Evolutionary conservation across 2,113 vertebrate genomes (phyloP).

Genomic region (Oryzias curvinotus): DNA sequence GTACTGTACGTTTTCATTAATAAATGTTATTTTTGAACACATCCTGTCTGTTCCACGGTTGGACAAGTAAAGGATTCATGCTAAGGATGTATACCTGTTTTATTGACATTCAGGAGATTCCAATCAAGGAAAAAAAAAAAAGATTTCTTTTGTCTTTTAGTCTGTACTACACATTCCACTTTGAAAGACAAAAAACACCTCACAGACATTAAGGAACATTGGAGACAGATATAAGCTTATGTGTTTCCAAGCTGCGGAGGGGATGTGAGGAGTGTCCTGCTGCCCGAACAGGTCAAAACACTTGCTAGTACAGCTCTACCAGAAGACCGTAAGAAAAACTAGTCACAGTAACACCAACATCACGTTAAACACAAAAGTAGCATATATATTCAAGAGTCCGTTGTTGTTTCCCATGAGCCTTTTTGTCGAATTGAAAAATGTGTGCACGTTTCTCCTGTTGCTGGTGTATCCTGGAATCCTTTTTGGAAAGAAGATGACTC

Average conservation of each 20-base stretch:
- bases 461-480: slow-evolving; percentile 50
- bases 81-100: too few species aligned
- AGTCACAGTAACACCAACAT: slow-evolving; percentile 56
- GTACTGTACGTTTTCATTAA: slow-evolving; percentile 58
- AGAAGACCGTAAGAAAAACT: slow-evolving; percentile 24
- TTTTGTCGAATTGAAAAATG: too few species aligned
- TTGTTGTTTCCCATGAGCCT: background rate
- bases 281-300: slow-evolving; percentile 7
- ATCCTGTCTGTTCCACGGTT: background rate
- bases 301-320: background rate
- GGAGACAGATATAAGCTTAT: slow-evolving; percentile 23
- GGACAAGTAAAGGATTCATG: slow-evolving; percentile 28
- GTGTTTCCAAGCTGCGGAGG: slow-evolving; percentile 50
- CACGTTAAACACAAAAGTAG: slow-evolving; percentile 42
- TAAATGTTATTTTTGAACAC: slow-evolving; percentile 53
- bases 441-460: slow-evolving; percentile 9
- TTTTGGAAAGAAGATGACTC: too few species aligned
- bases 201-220: slow-evolving; percentile 25
- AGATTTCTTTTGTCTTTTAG: slow-evolving; percentile 4
- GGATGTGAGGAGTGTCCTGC: slow-evolving; percentile 4
- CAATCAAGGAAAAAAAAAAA: slow-evolving; percentile 34
- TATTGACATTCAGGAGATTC: too few species aligned
- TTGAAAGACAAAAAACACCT: slow-evolving; percentile 45
- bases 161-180: slow-evolving; percentile 60
- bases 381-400: slow-evolving; percentile 25